Evolutionary conservation across 2,888 invertebrate species (phyloP).

Genomic region (Melieria picta): DNA sequence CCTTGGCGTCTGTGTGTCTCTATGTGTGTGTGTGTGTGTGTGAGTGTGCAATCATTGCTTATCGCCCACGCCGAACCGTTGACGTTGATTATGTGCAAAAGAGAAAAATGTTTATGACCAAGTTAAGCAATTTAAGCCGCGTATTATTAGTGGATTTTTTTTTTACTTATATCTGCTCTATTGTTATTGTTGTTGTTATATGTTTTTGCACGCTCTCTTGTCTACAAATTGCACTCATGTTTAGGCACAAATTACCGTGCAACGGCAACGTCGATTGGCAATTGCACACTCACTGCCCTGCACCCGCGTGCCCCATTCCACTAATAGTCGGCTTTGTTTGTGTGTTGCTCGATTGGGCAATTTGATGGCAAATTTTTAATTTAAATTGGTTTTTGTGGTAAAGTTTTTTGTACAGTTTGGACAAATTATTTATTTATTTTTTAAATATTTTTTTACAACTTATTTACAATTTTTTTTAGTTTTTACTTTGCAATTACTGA

Average conservation of each 20-base stretch:
- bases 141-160: conserved; percentile 21
- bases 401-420: no score
- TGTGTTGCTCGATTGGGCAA: conserved; percentile 14
- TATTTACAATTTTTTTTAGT: background rate
- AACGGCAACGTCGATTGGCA: no score
- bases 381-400: conserved; percentile 22
- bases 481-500: no score
- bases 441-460: background rate
- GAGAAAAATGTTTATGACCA: conserved; percentile 18
- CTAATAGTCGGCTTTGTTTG: background rate
- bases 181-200: conserved; percentile 6
- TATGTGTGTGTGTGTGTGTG: background rate
- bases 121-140: conserved; percentile 26
- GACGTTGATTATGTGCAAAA: background rate
- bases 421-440: no score
- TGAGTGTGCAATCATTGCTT: background rate
- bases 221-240: no score
- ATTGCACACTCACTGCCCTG: conserved; percentile 13
- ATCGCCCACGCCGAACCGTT: background rate
- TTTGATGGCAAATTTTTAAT: conserved; percentile 16
- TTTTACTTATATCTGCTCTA: background rate
- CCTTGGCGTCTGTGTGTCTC: background rate
- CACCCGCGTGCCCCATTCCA: background rate
- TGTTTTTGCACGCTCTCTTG: background rate
- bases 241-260: no score